phyloP scores from a whole-genome alignment of 1,140 invertebrate genomes.

The Drosophila jambulina region DNA sequence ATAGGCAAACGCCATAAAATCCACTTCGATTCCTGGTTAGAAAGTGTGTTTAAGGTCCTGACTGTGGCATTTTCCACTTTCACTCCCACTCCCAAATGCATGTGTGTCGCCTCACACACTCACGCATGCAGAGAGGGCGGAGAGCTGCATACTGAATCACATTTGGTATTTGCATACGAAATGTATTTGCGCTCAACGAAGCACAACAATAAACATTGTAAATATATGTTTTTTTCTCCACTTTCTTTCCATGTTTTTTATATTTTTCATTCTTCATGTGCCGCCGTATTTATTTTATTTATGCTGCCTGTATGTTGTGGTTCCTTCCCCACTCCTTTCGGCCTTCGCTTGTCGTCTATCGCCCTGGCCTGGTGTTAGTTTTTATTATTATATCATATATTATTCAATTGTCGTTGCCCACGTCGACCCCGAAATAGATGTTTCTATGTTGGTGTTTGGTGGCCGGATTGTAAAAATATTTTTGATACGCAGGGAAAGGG shows the following conservation, averaged over 20 bases:
- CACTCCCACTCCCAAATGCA: slow-evolving; percentile 45
- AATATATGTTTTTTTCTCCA: slow-evolving; percentile 62
- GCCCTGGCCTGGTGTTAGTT: slow-evolving; percentile 61
- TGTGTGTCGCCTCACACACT: slow-evolving; percentile 36
- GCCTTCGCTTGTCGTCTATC: slow-evolving; percentile 37
- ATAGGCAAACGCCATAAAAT: not conserved
- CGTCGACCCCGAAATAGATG: slow-evolving; percentile 17
- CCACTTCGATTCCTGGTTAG: slow-evolving; percentile 33
- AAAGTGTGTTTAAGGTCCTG: slow-evolving; percentile 41
- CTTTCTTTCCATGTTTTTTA: slow-evolving; percentile 20
- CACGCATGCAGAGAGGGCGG: slow-evolving; percentile 11
- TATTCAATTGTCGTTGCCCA: slow-evolving; percentile 63
- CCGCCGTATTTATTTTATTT: slow-evolving; percentile 43
- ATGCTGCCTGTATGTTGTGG: slow-evolving; percentile 36
- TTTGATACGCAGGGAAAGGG: not conserved
- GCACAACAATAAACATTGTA: slow-evolving; percentile 83
- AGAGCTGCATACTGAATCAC: slow-evolving; percentile 70
- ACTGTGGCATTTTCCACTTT: slow-evolving; percentile 18
- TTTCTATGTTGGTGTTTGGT: slow-evolving; percentile 14
- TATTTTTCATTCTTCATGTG: slow-evolving; percentile 13
- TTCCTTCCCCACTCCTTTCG: slow-evolving; percentile 25
- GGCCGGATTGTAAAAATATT: slow-evolving; percentile 14
- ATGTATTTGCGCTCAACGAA: slow-evolving; percentile 80
- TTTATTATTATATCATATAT: slow-evolving; percentile 73
- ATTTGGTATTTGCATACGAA: slow-evolving; percentile 80